phyloP scores from a whole-genome alignment of 1,140 invertebrate genomes.

The Drosophila ironensis region DNA sequence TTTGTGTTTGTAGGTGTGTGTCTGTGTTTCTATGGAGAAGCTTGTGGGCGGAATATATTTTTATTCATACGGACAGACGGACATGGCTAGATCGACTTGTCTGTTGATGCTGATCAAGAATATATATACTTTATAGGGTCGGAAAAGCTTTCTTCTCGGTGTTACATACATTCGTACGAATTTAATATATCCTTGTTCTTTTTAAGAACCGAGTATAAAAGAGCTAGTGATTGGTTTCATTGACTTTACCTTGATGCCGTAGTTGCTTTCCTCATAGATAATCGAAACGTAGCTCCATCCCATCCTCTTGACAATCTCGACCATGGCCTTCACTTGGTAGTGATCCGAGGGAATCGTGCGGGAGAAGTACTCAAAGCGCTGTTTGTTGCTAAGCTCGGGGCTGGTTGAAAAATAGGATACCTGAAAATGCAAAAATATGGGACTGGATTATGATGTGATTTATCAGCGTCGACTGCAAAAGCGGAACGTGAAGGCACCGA shows the following conservation, averaged over 20 bases:
- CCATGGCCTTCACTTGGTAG: conserved; percentile 97
- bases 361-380: conserved; percentile 97
- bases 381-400: conserved; percentile 96
- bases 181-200: neutral
- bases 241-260: conserved; percentile 97
- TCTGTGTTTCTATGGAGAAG: no score
- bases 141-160: no score
- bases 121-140: no score
- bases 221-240: no score
- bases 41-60: no score
- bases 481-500: neutral
- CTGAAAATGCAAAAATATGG: conserved; percentile 83
- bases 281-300: conserved; percentile 97
- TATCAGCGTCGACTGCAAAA: conserved; percentile 5
- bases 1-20: no score
- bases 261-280: conserved; percentile 98
- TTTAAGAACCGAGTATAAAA: no score
- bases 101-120: no score
- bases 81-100: no score
- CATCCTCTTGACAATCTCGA: conserved; percentile 93
- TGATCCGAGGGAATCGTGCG: conserved; percentile 97
- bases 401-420: conserved; percentile 98
- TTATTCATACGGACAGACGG: no score
- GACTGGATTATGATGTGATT: conserved; percentile 4
- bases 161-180: no score